Evolutionary conservation across 2,113 vertebrate species (phyloP), one percentile per base, ranked within the genome.

Genomic region (Emberiza fucata): DNA sequence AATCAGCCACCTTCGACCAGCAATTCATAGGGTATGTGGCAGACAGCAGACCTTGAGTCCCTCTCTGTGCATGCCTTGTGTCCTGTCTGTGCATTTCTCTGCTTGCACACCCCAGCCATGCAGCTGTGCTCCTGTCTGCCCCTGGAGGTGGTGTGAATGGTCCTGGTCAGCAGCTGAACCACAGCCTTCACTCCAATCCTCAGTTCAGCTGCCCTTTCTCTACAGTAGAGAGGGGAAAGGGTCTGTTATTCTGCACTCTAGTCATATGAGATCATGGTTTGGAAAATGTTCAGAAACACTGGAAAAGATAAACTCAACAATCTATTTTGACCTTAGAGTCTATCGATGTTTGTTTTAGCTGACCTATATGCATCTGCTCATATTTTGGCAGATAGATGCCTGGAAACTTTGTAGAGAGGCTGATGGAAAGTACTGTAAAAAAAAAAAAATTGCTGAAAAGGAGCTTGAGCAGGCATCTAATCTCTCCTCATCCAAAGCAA

Each of bases 271-370:
- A 65, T 86, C 65, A 75, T 53, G 63, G 40, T 79, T 79, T 94
- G 69, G 77, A 89, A 92, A 72, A 75, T 33, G 19, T 64, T 89
- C 73, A 94, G 61, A 87, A 95, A 81, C 2, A 3, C 77, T 92
- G 77, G 77, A 91, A 80, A 68, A 95, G 89, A 95, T 95, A 97
- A 97, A 88, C 83, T 84, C 44, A 92, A 70, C 40, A 56, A 60
- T 83, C 69, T 81, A 1, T 81, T 91, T 91, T 78, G 86, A 94
- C 92, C 68, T 86, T 76, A 84, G 51, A 75, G 33, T 90, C 40
- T 79, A 81, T n/a, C 0, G 1, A 5, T 84, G 40, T 89, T 95
- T 94, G 56, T 45, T 94, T 92, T 91, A 93, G 56, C 60, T 92
- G 94, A 86, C 72, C 80, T 94, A 25, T 59, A 71, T 48, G 19